A percentile compares a stretch with the other conserved stretches of the same genome.
These are phyloP conservation scores for Formica exsecta DNA, from an alignment of 1,140 invertebrate genomes.

Conservation along the genomic window DNA sequence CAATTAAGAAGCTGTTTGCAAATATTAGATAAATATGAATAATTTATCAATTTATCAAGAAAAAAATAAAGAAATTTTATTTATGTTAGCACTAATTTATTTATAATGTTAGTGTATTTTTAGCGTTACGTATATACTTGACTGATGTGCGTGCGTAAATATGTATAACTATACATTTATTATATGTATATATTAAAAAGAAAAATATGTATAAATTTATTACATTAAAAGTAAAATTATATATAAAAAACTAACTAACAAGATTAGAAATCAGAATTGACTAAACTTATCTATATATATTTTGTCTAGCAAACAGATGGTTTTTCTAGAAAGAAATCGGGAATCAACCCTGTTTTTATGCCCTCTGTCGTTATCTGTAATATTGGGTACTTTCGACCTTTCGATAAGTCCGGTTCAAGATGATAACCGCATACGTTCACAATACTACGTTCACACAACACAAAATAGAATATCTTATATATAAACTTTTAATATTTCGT, in stretches of 20 bases:
- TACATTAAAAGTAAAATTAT: background rate
- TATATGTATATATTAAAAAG: background rate
- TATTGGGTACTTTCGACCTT: constrained; percentile 64
- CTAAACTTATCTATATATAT: background rate
- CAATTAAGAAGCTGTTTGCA: background rate
- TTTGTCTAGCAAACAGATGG: constrained; percentile 8
- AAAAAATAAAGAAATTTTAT: background rate
- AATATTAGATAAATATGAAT: background rate
- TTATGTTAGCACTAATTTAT: background rate
- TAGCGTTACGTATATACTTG: background rate
- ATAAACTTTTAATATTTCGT: too few relatives aligned
- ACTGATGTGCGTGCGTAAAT: background rate
- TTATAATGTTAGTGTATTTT: constrained; percentile 7
- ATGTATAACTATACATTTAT: background rate
- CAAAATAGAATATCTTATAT: constrained; percentile 1
- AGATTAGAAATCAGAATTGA: background rate
- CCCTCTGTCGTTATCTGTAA: constrained; percentile 63
- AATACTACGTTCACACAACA: background rate
- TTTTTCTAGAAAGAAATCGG: constrained; percentile 11
- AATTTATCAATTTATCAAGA: too few relatives aligned
- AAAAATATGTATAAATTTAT: background rate
- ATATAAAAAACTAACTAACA: background rate
- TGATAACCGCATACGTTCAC: constrained; percentile 46
- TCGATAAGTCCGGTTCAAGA: constrained; percentile 55
- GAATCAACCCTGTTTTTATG: constrained; percentile 54